Base-by-base conservation (phyloP, 1,140 invertebrate species). In the Mylabris phalerata region DNA sequence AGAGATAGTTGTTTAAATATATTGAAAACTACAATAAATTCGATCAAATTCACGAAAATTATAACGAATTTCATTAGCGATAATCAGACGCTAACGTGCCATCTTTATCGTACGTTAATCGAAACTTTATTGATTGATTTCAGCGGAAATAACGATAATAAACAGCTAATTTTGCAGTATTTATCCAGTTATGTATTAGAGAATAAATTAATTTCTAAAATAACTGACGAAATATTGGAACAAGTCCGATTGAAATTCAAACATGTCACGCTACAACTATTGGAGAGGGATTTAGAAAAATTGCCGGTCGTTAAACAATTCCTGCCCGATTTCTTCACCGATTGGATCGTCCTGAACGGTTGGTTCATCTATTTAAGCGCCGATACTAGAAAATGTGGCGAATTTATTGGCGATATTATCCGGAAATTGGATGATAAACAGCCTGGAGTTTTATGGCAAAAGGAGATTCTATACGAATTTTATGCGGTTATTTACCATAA, bases 291-390 rank as follows among this genome's bases (percentile, higher is more conserved):
- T 3, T 26, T 49, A 19, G 11, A 48, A 4, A 61, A 56, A 32
- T 60, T 61, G 50, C 11, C 10, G 27, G 13, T 60, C 6, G 55
- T 64, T 9, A 49, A 71, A 54, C 76, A 77, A 59, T 80, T 83
- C 46, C 58, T 81, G 56, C 76, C 80, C 4, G 74, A 78, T 64
- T 73, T 79, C 40, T 57, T 75, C 3, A 77, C 79, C 19, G 81
- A 83, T 60, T 77, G 76, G 64, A 67, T 83, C 11, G 72, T 76
- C 48, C 83, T 81, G 54, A 75, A 82, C 46, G 71, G 73, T n/a
- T 82, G 79, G 66, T 73, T 81, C 51, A 50, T 80, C 2, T 78
- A 71, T 42, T 62, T 80, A 4, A 70, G 70, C 42, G 61, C 76
- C 42, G 68, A 71, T 48, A 48, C 67, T 7, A 27, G 57, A 9